Percentiles rank a stretch among this genome's conserved stretches.
These are phyloP conservation scores for Lagorchestes hirsutus DNA, from an alignment of 2,797 vertebrate genomes.

Conservation along the genomic window DNA sequence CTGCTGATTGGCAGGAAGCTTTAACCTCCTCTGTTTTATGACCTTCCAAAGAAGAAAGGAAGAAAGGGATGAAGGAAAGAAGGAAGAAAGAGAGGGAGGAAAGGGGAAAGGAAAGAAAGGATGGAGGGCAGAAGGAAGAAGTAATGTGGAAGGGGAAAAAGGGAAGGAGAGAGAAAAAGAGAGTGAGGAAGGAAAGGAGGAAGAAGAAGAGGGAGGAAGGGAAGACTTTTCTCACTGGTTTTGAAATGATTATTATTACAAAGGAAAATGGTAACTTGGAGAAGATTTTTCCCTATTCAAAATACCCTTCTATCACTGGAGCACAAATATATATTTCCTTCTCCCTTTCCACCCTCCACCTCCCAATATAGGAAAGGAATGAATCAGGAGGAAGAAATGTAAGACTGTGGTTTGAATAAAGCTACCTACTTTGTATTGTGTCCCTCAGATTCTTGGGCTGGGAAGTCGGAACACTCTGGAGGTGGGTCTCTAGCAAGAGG, in stretches of 20 bases:
- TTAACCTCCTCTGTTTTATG: too few relatives aligned
- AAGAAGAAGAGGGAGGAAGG: background rate
- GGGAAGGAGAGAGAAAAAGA: background rate
- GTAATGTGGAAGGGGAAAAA: too few relatives aligned
- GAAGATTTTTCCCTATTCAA: background rate
- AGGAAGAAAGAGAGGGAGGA: background rate
- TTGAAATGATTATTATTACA: background rate
- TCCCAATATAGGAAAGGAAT: background rate
- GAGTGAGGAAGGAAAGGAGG: background rate
- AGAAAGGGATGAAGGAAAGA: background rate
- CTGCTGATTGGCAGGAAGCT: too few relatives aligned
- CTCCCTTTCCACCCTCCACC: accelerated
- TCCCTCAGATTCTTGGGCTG: background rate
- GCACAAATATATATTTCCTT: background rate
- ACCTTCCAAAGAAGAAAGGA: background rate
- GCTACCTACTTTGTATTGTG: slow-evolving; percentile 46
- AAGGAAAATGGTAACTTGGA: background rate
- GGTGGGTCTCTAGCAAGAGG: slow-evolving; percentile 85
- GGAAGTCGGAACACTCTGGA: slow-evolving; percentile 76
- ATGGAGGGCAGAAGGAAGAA: too few relatives aligned
- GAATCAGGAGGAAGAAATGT: background rate
- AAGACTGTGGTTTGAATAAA: background rate
- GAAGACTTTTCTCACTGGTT: background rate
- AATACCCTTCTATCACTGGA: background rate
- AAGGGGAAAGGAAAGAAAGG: background rate